Base-by-base conservation (phyloP, 2,113 vertebrate species). In the Anguilla rostrata region DNA sequence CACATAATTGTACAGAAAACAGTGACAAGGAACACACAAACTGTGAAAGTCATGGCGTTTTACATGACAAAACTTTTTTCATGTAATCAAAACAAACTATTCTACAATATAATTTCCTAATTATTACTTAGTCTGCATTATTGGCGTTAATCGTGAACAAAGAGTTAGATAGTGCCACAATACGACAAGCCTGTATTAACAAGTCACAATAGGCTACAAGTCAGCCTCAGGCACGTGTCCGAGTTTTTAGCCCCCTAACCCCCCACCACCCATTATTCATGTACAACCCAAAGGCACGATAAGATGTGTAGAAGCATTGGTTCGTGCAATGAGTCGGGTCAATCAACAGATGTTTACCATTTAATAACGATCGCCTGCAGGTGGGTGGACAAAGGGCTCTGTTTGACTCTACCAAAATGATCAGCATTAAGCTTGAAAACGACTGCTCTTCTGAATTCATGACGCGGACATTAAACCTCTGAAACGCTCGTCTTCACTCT, bases 331-430 rank as follows among this genome's bases (percentile, higher is more conserved):
- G 18, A 26, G 60, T 20, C 18, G 22, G 60, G 8, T 66, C n/a
- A 34, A 34, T 14, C 63, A 71, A 71, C 63, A 71, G 3, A 71
- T 71, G 63, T 26, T 71, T 71, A 26, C 20, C 22, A n/a, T 26
- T 89, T 92, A 92, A 92, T 63, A 83, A 79, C 90, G 0, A 87
- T 92, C 91, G 91, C 90, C 83, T 91, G 91, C 90, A 0, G 85
- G 86, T 88, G 89, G 85, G 83, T 87, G 89, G 90, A 90, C 90
- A 86, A 92, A 91, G 92, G 87, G 82, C 89, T 83, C 89, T 78
- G 80, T 87, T 0, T 16, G 91, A 88, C 12, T 26, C 14, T 9
- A 7, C n/a, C 34, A 5, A 22, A 60, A 57, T 63, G 82, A 39
- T 60, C 1, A 63, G 20, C 53, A 11, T 22, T 63, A 39, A 0